These are phyloP conservation scores for Oscheius sp. DNA, from an alignment of 2,888 invertebrate genomes.

Conservation along the genomic window DNA sequence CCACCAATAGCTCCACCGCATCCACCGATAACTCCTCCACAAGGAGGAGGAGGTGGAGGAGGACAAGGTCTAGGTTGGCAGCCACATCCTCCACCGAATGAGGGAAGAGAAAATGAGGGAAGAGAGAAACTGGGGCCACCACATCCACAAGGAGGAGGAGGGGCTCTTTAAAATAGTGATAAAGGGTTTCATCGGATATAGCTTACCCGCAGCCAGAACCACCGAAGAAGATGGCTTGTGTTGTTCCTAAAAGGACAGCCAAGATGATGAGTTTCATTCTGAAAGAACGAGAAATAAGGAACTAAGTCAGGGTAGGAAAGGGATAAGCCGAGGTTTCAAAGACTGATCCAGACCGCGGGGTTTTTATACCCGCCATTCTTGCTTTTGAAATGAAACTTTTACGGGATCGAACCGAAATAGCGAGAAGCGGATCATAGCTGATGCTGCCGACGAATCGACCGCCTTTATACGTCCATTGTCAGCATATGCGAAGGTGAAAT, in stretches of 20 bases:
- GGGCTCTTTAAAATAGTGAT: neutral
- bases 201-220: slow-evolving; percentile 24
- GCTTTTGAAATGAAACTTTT: slow-evolving; percentile 11
- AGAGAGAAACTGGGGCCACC: slow-evolving; percentile 10
- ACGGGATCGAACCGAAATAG: slow-evolving; percentile 24
- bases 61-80: slow-evolving; percentile 21
- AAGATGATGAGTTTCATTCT: slow-evolving; percentile 13
- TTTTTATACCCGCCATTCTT: slow-evolving; percentile 12
- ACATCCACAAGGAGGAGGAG: slow-evolving; percentile 23
- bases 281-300: neutral
- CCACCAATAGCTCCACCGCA: slow-evolving; percentile 13
- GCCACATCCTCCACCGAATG: slow-evolving; percentile 19
- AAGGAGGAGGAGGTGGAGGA: slow-evolving; percentile 14
- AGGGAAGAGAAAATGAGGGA: slow-evolving; percentile 9
- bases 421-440: slow-evolving; percentile 12
- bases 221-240: slow-evolving; percentile 26
- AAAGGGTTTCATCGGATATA: neutral
- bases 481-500: slow-evolving; percentile 13
- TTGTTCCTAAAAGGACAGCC: slow-evolving; percentile 12
- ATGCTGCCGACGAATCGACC: slow-evolving; percentile 5
- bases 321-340: neutral
- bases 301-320: neutral
- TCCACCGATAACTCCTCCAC: neutral
- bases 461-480: slow-evolving; percentile 24
- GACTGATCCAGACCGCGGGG: slow-evolving; percentile 1